Evolutionary conservation across 2,113 vertebrate genomes (phyloP), one percentile per base, ranked within the genome.

Genomic region (Accipiter cooperii): DNA sequence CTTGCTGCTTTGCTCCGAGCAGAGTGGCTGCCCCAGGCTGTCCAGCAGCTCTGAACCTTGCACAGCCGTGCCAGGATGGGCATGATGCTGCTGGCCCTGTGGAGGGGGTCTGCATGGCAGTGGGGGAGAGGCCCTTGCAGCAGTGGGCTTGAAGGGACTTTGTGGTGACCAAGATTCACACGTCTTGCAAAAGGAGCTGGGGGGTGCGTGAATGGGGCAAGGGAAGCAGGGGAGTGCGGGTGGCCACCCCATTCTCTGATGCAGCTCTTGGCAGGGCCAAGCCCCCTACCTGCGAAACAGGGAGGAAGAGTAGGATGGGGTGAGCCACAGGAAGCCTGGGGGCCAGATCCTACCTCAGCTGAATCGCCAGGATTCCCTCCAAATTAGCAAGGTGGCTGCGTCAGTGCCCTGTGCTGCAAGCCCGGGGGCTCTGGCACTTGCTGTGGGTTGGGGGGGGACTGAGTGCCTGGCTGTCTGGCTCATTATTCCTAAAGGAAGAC

Each of bases 401-500:
- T 55, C 84, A 68, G 71, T 33, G 61, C 64, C 3, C 1, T 17
- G 21, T 28, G 73, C 51, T 65, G 26, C 51, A 36, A 31, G 47
- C 44, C 73, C 0, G 0, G 7, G 46, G 51, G 31, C 55, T 82
- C 19, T 49, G 75, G 64, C 17, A 14, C 44, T 82, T 74, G 63
- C 54, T 2, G 2, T 38, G 74, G 54, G 6, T 44, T 79, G 26
- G 0, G 6, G n/a, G 26, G 70, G 12, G 8, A 24, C 51, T 0
- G 0, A 26, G 38, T 42, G 42, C 42, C 47, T 13, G 24, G 20
- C 18, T 85, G 25, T 21, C 64, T 8, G 1, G 38, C 10, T 74
- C 1, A 1, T 89, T 65, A 24, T 66, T 85, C 47, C 5, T 29
- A 31, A 64, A 69, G 57, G 42, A 81, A 29, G 60, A 17, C 31